Base-by-base conservation (phyloP, 2,888 invertebrate species). In the Zhengitettix transpicula region DNA sequence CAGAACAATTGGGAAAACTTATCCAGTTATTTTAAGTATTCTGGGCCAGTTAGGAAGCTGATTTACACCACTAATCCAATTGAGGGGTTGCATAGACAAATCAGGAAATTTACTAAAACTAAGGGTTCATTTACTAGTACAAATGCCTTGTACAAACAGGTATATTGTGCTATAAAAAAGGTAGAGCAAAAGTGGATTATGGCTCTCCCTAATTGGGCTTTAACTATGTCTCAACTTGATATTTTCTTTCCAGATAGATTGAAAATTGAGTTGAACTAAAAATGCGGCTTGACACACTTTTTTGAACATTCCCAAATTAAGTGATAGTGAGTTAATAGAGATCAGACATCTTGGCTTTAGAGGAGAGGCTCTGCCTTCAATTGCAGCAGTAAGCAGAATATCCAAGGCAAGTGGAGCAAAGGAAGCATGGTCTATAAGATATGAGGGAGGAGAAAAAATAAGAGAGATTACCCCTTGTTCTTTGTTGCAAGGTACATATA, bases 351-450 rank as follows among this genome's bases (percentile, higher is more conserved):
- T 59, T 58, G 60, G 62, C 41, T 60, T 59, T 62, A 57, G 59
- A 51, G 59, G 62, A 52, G 60, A 60, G 55, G 59, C 62, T 58
- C 16, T 62, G 14, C 59, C 60, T 58, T 62, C 59, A 59, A 61
- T 61, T 40, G 60, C 60, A 60, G 60, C 60, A 60, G 58, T 62
- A 53, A 62, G 60, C 58, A 58, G 56, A 40, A 62, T 62, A 16
- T 58, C 58, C 56, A 57, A 58, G 28, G 56, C 52, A 58, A 58
- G 58, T 1, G 60, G 40, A 56, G 60, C 60, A 58, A 56, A 40
- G 17, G 58, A 62, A 60, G 62, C 62, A 44, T 60, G 58, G 58
- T 56, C 56, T 53, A 62, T 62, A 58, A 60, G 58, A 14, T 60
- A 58, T 54, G 51, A 56, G 42, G 60, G 58, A 55, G 62, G 58